Base-by-base conservation (phyloP, 2,888 invertebrate species). In the Pyrochroa serraticornis region DNA sequence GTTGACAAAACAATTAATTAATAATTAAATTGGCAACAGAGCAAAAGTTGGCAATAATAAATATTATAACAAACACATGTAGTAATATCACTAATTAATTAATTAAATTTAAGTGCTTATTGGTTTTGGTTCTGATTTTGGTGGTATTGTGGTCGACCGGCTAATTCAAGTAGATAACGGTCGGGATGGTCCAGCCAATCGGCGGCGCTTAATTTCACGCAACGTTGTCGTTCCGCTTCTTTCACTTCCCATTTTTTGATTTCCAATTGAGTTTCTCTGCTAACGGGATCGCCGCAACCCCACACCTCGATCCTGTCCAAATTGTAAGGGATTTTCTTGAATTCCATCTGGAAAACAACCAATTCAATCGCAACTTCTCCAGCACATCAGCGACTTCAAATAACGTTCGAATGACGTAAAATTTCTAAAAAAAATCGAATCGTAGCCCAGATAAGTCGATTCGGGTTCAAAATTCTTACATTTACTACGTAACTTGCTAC, bases 121-220 rank as follows among this genome's bases (percentile, higher is more conserved):
- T 45, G 44, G 7, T 10, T 45, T 48, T 54, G 49, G 43, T 46
- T 57, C 46, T 84, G 83, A 2, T 84, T 85, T 78, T 86, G 88
- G 79, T 90, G 89, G 79, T 92, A 92, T 72, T 90, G 89, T 51
- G 89, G 87, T 22, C 92, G 82, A 8, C 95, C 95, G 1, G 93
- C 95, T 74, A 95, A 81, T 78, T 95, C 93, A 60, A 96, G 81
- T 45, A 96, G 83, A 77, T 95, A 94, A 54, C 95, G 86, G 82
- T 97, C 97, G 0, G 97, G 96, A 81, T 96, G 95, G 75, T 97
- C 95, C 74, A 93, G 85, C 97, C 97, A 97, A 76, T 96, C 95
- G 12, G 91, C 88, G 0, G 94, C 88, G 9, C 90, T 92, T 58
- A 95, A 78, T 76, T 95, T 95, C 6, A 97, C 92, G 73, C 88